Conservation (phyloP, 2,888 invertebrate genomes). For the Lypha dubia region DNA sequence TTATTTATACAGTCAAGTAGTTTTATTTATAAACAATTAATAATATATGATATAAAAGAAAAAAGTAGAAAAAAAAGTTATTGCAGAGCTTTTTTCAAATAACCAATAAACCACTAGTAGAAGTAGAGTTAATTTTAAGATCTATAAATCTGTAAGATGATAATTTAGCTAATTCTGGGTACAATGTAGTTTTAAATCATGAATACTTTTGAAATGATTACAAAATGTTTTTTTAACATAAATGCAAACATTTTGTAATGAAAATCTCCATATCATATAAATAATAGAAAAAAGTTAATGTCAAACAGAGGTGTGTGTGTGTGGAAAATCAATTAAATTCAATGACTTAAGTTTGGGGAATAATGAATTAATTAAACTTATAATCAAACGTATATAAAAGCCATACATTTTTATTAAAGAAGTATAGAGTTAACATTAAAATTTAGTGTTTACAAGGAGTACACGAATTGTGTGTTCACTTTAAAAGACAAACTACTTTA, state of each 20-base stretch:
- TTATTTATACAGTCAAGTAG: background rate
- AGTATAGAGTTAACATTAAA: conserved; percentile 5
- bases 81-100: conserved; percentile 78
- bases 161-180: conserved; percentile 57
- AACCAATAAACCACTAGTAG: background rate
- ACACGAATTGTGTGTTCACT: too few species aligned
- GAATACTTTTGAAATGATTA: background rate
- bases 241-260: conserved; percentile 54
- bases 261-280: conserved; percentile 64
- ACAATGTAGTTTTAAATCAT: conserved; percentile 48
- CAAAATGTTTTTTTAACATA: background rate
- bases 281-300: background rate
- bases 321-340: background rate
- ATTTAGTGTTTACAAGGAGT: background rate
- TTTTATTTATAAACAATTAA: background rate
- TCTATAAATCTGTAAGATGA: conserved; percentile 7
- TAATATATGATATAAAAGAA: background rate
- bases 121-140: background rate
- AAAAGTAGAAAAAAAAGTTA: conserved; percentile 68
- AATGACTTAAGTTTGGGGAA: conserved; percentile 63
- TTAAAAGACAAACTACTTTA: background rate
- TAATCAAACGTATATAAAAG: too few species aligned
- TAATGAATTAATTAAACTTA: too few species aligned
- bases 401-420: background rate
- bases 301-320: background rate